Base-by-base conservation (phyloP, 2,888 invertebrate genomes). In the Dynastes hyllus region DNA sequence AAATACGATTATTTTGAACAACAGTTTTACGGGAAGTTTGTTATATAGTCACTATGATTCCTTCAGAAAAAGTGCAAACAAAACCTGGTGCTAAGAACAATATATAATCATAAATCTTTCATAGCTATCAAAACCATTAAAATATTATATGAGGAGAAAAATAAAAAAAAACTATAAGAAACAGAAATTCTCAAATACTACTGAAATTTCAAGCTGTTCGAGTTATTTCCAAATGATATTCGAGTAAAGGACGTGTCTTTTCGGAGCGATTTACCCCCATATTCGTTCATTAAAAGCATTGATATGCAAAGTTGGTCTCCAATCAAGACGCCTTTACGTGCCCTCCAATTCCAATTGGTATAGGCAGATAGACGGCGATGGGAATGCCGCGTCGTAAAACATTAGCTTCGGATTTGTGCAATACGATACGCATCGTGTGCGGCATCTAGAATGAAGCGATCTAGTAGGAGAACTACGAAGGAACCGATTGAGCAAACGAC, bases 341-440 rank as follows among this genome's bases (percentile, higher is more conserved):
- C 69, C 50, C 51, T 55, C 37, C 55, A 51, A 69, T 66, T 63
- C 63, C 63, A 22, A 58, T 63, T 11, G 63, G 8, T 27, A 32
- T 2, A 32, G 32, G 29, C 13, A 32, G 63, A 13, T 63, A 63
- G 63, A 29, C 63, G 63, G 63, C 27, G 55, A 37, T 58, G 8
- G 55, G n/a, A 58, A 16, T 58, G n/a, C 66, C 29, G 16, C 45
- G 58, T 16, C 50, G 53, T 45, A 67, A 55, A 37, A 45, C 53
- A 69, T 51, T 77, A 22, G 51, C 27, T 53, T 55, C 69, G 58
- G 53, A 69, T 69, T 77, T 71, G 61, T 70, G 78, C 78, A 78
- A 78, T 78, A 51, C 71, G 78, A 78, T 65, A 71, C 71, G 51
- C 71, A 65, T 32, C 78, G 78, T 78, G 78, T 50, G 45, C 71